phyloP scores from a whole-genome alignment of 2,888 invertebrate species.

The Tholera decimalis region DNA sequence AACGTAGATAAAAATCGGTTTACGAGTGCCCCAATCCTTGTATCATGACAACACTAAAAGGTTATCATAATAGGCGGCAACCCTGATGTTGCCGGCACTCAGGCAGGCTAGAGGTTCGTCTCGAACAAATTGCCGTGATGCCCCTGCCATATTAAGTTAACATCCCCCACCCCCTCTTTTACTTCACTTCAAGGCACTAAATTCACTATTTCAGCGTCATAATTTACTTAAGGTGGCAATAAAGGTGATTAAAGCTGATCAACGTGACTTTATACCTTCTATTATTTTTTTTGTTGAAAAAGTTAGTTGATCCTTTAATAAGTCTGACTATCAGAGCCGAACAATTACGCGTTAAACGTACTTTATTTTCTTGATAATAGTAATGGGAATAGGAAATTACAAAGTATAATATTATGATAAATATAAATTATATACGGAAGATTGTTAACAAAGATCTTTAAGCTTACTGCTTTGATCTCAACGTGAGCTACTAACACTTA shows the following conservation, averaged over 20 bases:
- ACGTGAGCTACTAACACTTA: conserved; percentile 38
- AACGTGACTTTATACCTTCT: conserved; percentile 42
- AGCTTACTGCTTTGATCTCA: conserved; percentile 21
- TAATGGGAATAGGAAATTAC: background rate
- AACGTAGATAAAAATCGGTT: conserved; percentile 22
- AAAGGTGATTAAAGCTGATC: conserved; percentile 66
- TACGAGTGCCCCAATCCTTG: conserved; percentile 32
- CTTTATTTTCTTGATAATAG: background rate
- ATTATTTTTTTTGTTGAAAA: conserved; percentile 32
- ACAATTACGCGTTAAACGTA: conserved; percentile 1
- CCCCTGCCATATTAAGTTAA: conserved; percentile 89
- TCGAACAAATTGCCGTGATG: conserved; percentile 90
- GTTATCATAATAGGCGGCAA: conserved; percentile 69
- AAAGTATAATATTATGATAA: background rate
- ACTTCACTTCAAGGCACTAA: conserved; percentile 74
- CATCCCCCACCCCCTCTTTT: conserved; percentile 75
- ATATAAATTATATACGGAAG: background rate
- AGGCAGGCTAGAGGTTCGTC: conserved; percentile 84
- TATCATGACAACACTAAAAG: conserved; percentile 52
- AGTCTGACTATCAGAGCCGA: background rate
- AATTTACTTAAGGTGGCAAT: conserved; percentile 77
- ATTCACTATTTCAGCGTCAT: conserved; percentile 79
- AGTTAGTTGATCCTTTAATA: conserved; percentile 14
- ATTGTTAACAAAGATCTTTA: too few species aligned
- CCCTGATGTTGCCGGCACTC: conserved; percentile 82